These are phyloP conservation scores for Montipora sp. DNA, from an alignment of 64 coral and sea anemone genomes.

Conservation along the genomic window DNA sequence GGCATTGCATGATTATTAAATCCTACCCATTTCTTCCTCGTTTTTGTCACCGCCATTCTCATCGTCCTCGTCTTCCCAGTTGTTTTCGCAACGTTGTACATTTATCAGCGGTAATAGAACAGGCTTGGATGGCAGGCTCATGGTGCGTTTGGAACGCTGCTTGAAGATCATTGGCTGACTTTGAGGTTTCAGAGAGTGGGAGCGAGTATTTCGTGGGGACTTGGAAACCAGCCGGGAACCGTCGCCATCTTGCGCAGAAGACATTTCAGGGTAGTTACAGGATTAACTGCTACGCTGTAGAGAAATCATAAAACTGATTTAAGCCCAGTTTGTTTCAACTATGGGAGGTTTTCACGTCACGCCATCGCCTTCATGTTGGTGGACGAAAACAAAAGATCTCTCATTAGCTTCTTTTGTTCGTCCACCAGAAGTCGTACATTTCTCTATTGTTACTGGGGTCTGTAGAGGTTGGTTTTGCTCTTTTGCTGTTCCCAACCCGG, in stretches of 20 bases:
- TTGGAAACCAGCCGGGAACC: neutral
- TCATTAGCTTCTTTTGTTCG: too few species aligned
- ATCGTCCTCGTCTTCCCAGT: neutral
- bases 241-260: neutral
- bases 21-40: slow-evolving; percentile 30
- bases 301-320: neutral
- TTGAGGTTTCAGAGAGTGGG: slow-evolving; percentile 44
- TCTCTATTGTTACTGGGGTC: too few species aligned
- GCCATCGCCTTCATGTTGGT: too few species aligned
- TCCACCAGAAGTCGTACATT: too few species aligned
- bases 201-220: slow-evolving; percentile 6
- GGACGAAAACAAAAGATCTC: too few species aligned
- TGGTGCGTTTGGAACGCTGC: slow-evolving; percentile 42
- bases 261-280: neutral
- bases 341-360: too few species aligned
- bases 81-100: slow-evolving; percentile 30
- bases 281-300: neutral
- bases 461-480: too few species aligned
- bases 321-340: neutral
- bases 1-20: neutral
- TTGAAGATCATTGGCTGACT: slow-evolving; percentile 26
- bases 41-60: neutral
- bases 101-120: slow-evolving; percentile 32
- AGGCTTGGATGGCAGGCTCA: slow-evolving; percentile 47
- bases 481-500: too few species aligned